Conservation (phyloP, 2,797 vertebrate genomes). For the Percopsis omiscomaycus region DNA sequence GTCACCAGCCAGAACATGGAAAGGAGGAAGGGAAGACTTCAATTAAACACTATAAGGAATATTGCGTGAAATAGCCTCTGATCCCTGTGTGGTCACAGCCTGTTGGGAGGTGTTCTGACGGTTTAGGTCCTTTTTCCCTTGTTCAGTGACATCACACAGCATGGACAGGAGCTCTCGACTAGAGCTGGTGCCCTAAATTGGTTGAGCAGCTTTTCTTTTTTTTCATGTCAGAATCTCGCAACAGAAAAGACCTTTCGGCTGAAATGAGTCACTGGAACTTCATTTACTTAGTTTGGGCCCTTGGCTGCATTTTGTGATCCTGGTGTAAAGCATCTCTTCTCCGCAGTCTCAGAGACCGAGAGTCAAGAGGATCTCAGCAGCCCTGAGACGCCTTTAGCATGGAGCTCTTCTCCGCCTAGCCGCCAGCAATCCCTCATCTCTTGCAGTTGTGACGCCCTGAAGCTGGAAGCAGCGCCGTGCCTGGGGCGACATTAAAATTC, state of each 20-base stretch:
- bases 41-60: too few species aligned
- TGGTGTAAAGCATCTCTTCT: background rate
- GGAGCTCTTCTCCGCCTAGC: slow-evolving; percentile 29
- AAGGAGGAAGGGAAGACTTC: too few species aligned
- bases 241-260: slow-evolving; percentile 19
- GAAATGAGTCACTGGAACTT: slow-evolving; percentile 16
- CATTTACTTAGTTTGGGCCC: slow-evolving; percentile 23
- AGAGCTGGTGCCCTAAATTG: slow-evolving; percentile 20
- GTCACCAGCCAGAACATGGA: too few species aligned
- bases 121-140: background rate
- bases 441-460: slow-evolving; percentile 19
- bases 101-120: background rate
- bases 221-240: background rate
- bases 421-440: slow-evolving; percentile 30
- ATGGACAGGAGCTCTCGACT: background rate
- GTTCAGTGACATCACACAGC: background rate
- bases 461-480: slow-evolving; percentile 29
- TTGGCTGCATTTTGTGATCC: background rate
- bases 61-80: background rate
- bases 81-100: background rate
- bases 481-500: slow-evolving; percentile 55
- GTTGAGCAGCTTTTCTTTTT: slow-evolving; percentile 36
- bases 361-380: background rate
- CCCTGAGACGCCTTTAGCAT: background rate
- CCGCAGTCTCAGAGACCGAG: slow-evolving; percentile 4